Base-by-base conservation (phyloP, 2,113 vertebrate genomes). In the Nanorana parkeri region DNA sequence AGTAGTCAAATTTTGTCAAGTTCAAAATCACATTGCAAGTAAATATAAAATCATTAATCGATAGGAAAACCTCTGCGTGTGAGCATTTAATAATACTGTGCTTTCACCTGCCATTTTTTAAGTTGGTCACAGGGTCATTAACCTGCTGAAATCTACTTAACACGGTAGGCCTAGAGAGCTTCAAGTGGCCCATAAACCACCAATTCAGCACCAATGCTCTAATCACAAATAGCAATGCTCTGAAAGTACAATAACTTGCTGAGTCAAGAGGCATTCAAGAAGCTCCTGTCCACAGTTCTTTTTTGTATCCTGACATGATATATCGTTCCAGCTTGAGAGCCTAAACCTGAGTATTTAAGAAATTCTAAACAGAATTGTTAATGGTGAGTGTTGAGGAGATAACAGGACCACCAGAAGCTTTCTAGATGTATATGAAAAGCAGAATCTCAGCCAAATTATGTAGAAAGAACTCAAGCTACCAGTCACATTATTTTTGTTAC, bases 311-410 rank as follows among this genome's bases (percentile, higher is more conserved):
- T 54, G 21, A 17, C 16, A n/a, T 74, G 72, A 74, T 74, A 17
- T 74, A 74, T 60, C 16, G 55, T n/a, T 13, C 4, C 32, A 60
- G 55, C 72, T 60, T 84, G 69, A 19, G n/a, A 77, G 83, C 79
- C 86, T 86, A 85, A 85, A 84, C 81, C 85, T 85, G 86, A 87
- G 86, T 85, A 84, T 84, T 88, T 85, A 82, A 88, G 77, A 63
- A 75, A 88, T 84, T 87, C 84, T 89, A 88, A 89, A 87, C 86
- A 84, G 85, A 85, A 84, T 86, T 89, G 55, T 84, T 84, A 89
- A 88, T 83, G 84, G 66, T 87, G 79, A 77, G 65, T 73, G 85
- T 36, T 74, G 56, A 60, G 17, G 17, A 74, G 72, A 74, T 88
- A 81, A 29, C 85, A 65, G 56, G 68, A 69, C 56, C 83, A 84